These are phyloP conservation scores for Lepeophtheirus nordmannii DNA, from an alignment of 2,888 invertebrate species.

Conservation along the genomic window DNA sequence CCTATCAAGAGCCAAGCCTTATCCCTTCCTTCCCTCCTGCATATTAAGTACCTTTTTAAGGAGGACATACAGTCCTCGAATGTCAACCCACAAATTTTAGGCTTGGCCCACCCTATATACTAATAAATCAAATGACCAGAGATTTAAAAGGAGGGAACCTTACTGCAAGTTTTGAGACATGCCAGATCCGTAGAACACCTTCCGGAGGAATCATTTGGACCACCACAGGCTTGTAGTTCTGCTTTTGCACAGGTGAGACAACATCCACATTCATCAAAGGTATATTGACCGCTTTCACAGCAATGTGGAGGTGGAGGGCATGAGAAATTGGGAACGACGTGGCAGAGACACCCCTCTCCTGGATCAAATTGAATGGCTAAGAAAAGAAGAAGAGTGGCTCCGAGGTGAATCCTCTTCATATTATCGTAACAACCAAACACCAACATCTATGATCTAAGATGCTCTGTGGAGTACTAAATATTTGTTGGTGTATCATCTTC, in stretches of 20 bases:
- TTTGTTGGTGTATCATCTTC: no score
- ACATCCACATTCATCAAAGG: constrained; percentile 22
- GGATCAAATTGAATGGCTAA: background rate
- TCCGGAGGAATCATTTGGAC: background rate
- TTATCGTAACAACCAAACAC: background rate
- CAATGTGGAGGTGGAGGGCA: constrained; percentile 20
- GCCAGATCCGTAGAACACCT: constrained; percentile 10
- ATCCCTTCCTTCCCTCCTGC: no score
- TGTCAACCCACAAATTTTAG: no score
- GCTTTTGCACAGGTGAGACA: constrained; percentile 18
- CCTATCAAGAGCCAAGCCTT: no score
- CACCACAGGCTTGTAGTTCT: constrained; percentile 20
- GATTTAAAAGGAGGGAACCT: background rate
- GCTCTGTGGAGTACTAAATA: background rate
- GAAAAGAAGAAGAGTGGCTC: no score
- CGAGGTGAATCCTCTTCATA: no score
- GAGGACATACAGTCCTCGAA: no score
- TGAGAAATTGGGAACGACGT: constrained; percentile 16
- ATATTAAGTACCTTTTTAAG: no score
- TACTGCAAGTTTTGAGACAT: constrained; percentile 24
- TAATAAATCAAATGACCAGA: no score
- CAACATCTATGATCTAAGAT: constrained; percentile 1
- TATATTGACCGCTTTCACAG: constrained; percentile 22
- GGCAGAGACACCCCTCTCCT: constrained; percentile 7
- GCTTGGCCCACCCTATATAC: no score